These are phyloP conservation scores for Euzetes globulus DNA, from an alignment of 2,888 invertebrate species.

Conservation along the genomic window DNA sequence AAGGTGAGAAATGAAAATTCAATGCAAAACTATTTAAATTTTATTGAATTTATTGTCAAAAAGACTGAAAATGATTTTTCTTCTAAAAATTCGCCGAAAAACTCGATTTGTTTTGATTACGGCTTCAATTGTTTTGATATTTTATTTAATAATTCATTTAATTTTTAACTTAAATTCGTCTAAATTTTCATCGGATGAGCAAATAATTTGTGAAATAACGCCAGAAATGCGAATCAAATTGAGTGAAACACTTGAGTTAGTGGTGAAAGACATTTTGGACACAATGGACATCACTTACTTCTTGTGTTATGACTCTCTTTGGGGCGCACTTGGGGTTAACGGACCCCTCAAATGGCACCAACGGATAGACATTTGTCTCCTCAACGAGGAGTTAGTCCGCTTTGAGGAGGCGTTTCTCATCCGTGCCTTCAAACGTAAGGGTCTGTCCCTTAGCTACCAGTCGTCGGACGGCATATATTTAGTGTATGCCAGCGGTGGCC, in stretches of 20 bases:
- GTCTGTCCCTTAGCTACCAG: slow-evolving; percentile 51
- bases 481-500: slow-evolving; percentile 43
- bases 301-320: slow-evolving; percentile 55
- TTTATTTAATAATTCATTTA: background rate
- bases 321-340: slow-evolving; percentile 54
- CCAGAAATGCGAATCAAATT: slow-evolving; percentile 2
- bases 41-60: background rate
- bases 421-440: slow-evolving; percentile 51
- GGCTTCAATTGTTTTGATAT: background rate
- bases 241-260: background rate
- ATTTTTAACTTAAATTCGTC: background rate
- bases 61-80: background rate
- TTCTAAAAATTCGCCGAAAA: background rate
- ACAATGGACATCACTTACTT: slow-evolving; percentile 53
- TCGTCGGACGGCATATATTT: slow-evolving; percentile 52
- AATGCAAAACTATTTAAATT: background rate
- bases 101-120: background rate
- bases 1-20: background rate
- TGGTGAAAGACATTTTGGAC: slow-evolving; percentile 43
- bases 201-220: background rate
- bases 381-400: slow-evolving; percentile 49
- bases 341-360: slow-evolving; percentile 54
- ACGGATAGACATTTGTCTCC: slow-evolving; percentile 53
- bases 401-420: slow-evolving; percentile 50
- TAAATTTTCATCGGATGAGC: background rate